Conservation (phyloP, 2,888 invertebrate genomes). For the Gari tellinella region DNA sequence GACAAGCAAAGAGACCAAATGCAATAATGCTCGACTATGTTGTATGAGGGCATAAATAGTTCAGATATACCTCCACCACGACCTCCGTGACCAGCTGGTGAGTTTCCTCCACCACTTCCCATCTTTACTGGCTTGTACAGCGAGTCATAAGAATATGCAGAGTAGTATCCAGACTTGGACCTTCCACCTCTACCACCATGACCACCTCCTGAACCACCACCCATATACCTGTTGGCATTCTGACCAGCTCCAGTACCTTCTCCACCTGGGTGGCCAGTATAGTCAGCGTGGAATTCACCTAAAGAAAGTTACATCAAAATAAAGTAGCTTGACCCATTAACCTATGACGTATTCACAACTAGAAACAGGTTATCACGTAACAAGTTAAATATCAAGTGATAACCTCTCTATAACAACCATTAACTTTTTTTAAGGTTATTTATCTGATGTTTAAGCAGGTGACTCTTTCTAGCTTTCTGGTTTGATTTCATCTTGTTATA, state of each 20-base stretch:
- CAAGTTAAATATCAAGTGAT: too few relatives aligned
- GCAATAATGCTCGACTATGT: too few relatives aligned
- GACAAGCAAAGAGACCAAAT: background rate
- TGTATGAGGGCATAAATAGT: background rate
- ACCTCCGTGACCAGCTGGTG: constrained; percentile 56
- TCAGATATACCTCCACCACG: constrained; percentile 68
- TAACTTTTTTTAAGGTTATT: too few relatives aligned
- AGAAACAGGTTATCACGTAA: too few relatives aligned
- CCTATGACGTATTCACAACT: too few relatives aligned
- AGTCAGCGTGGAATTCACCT: constrained; percentile 76
- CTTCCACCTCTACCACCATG: constrained; percentile 75
- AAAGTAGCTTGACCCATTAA: too few relatives aligned
- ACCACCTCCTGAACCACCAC: constrained; percentile 72
- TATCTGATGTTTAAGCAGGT: too few relatives aligned
- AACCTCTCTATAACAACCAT: too few relatives aligned
- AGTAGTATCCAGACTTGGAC: constrained; percentile 62
- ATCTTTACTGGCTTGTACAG: constrained; percentile 59
- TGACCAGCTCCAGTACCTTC: constrained; percentile 67
- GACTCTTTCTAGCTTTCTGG: too few relatives aligned
- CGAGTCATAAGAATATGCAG: constrained; percentile 70
- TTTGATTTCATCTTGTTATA: too few relatives aligned
- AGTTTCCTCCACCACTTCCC: constrained; percentile 73
- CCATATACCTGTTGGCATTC: constrained; percentile 39
- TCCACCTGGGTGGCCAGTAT: constrained; percentile 66
- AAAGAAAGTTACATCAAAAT: too few relatives aligned